A percentile compares a stretch with the other conserved stretches of the same genome.
Conservation (phyloP, 1,140 invertebrate species). For the Pemphigus obesinymphae region DNA sequence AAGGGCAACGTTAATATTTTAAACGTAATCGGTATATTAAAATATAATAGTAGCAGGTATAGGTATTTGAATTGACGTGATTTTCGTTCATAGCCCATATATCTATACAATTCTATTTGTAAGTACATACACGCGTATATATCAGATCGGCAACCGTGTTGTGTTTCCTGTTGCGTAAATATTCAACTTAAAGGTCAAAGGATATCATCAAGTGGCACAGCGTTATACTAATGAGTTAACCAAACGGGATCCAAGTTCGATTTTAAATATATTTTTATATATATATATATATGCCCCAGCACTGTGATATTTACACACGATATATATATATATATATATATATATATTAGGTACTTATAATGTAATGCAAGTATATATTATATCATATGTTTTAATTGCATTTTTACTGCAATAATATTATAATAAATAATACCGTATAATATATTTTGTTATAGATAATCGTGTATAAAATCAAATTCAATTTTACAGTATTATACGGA, state of each 20-base stretch:
- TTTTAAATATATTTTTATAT: constrained; percentile 12
- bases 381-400: background rate
- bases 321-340: background rate
- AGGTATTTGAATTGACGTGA: too few relatives aligned
- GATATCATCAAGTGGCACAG: constrained; percentile 26
- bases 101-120: too few relatives aligned
- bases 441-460: too few relatives aligned
- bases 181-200: constrained; percentile 31
- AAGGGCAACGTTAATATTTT: too few relatives aligned
- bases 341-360: too few relatives aligned
- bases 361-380: too few relatives aligned
- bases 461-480: too few relatives aligned
- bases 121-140: background rate
- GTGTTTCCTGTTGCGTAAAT: constrained; percentile 33
- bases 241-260: constrained; percentile 37
- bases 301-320: background rate
- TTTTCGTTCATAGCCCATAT: too few relatives aligned
- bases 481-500: too few relatives aligned
- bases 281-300: background rate
- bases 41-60: too few relatives aligned
- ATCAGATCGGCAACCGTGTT: background rate
- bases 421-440: too few relatives aligned
- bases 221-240: constrained; percentile 11
- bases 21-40: too few relatives aligned
- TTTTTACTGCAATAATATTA: background rate